A percentile compares a stretch with the other conserved stretches of the same genome.
Evolutionary conservation across 1,140 invertebrate species (phyloP).

Genomic region (Sarcophaga bullata): DNA sequence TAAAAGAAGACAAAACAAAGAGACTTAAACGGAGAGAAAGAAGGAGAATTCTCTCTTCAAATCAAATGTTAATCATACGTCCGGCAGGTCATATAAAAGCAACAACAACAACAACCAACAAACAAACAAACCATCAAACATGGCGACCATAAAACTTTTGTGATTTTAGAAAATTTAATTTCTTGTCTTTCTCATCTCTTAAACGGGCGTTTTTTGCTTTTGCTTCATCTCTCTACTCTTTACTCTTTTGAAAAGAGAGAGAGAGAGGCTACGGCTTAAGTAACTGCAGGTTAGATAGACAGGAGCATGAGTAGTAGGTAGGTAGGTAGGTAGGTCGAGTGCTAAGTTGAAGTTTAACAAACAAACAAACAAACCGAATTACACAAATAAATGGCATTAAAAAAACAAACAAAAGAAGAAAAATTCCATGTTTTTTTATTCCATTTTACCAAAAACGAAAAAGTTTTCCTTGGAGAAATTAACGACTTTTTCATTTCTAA

Average conservation of each 20-base stretch:
- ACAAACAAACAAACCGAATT: slow-evolving; percentile 1
- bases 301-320: no score
- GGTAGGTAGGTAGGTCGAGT: no score
- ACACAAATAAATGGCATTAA: neutral
- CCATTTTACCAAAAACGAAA: neutral
- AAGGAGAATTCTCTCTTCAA: neutral
- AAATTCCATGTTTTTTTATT: neutral
- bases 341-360: neutral
- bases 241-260: no score
- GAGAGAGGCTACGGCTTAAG: no score
- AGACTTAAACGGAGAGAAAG: neutral
- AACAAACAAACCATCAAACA: no score
- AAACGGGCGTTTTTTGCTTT: neutral
- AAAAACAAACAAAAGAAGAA: neutral
- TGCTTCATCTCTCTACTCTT: neutral
- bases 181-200: neutral
- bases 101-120: neutral
- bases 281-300: no score
- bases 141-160: neutral
- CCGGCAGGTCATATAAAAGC: neutral
- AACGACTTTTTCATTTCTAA: neutral
- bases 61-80: slow-evolving; percentile 37
- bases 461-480: slow-evolving; percentile 21
- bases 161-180: slow-evolving; percentile 3
- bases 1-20: neutral